A percentile compares a stretch with the other conserved stretches of the same genome.
Evolutionary conservation across 2,888 invertebrate species (phyloP).

Genomic region (Hybos culiciformis): DNA sequence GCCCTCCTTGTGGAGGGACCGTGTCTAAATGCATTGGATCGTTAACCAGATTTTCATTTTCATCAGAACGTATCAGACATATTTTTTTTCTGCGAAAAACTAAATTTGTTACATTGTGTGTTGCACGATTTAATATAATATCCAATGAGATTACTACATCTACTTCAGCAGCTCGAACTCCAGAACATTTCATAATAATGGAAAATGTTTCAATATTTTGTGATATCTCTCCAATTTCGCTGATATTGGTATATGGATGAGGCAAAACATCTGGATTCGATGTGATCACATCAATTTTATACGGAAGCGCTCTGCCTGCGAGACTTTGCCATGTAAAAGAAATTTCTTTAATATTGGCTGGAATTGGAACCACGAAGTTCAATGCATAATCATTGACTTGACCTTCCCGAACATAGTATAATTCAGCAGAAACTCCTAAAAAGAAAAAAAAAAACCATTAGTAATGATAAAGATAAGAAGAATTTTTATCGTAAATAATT

Average conservation of each 20-base stretch:
- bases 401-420: constrained; percentile 84
- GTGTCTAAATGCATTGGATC: constrained; percentile 31
- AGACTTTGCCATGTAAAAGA: constrained; percentile 89
- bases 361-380: constrained; percentile 76
- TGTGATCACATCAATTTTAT: constrained; percentile 63
- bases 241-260: constrained; percentile 67
- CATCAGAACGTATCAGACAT: constrained; percentile 46
- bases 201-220: constrained; percentile 64
- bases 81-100: constrained; percentile 74
- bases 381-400: constrained; percentile 83
- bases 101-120: constrained; percentile 57
- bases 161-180: constrained; percentile 67
- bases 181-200: constrained; percentile 69
- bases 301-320: constrained; percentile 63
- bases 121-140: constrained; percentile 52
- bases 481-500: not conserved
- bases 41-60: constrained; percentile 24
- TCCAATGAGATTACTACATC: constrained; percentile 71
- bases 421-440: constrained; percentile 69
- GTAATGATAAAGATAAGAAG: constrained; percentile 13
- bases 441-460: constrained; percentile 20
- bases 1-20: constrained; percentile 29
- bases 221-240: constrained; percentile 69
- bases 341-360: constrained; percentile 67
- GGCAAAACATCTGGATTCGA: constrained; percentile 62